These are phyloP conservation scores for Malurus melanocephalus DNA, from an alignment of 2,113 vertebrate species.

Conservation along the genomic window DNA sequence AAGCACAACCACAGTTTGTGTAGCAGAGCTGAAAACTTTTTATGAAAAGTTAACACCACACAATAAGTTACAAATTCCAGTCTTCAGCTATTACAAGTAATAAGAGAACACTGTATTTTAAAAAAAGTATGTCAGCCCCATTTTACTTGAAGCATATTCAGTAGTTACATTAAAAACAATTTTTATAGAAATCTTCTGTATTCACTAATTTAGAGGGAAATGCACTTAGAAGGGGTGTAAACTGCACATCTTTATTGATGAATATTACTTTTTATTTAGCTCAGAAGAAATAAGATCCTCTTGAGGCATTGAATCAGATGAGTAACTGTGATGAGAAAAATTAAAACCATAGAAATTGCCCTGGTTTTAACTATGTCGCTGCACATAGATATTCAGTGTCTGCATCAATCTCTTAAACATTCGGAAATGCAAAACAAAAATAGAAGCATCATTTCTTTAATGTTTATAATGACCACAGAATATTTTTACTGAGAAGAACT, in stretches of 20 bases:
- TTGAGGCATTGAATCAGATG: not conserved
- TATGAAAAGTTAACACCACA: slow-evolving; percentile 35
- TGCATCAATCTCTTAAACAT: not conserved
- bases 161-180: slow-evolving; percentile 18
- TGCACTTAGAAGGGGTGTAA: slow-evolving; percentile 9
- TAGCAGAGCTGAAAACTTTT: slow-evolving; percentile 38
- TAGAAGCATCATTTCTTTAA: not conserved
- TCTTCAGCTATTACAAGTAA: slow-evolving; percentile 42
- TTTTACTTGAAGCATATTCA: slow-evolving; percentile 27
- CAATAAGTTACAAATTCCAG: slow-evolving; percentile 31
- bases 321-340: slow-evolving; percentile 4
- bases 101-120: slow-evolving; percentile 23
- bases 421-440: not conserved
- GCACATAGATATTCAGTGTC: not conserved
- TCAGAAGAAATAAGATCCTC: slow-evolving; percentile 11
- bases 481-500: not conserved
- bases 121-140: slow-evolving; percentile 28
- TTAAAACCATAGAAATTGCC: slow-evolving; percentile 15
- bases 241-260: slow-evolving; percentile 16
- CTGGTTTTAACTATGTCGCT: not conserved
- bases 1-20: slow-evolving; percentile 28
- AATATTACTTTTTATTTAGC: slow-evolving; percentile 6
- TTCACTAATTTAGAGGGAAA: slow-evolving; percentile 40
- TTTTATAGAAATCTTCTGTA: slow-evolving; percentile 32
- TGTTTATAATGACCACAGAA: not conserved